Percentiles rank a stretch among this genome's conserved stretches.
These are phyloP conservation scores for Darevskia nairensis DNA, from an alignment of 2,797 vertebrate species.

Conservation along the genomic window DNA sequence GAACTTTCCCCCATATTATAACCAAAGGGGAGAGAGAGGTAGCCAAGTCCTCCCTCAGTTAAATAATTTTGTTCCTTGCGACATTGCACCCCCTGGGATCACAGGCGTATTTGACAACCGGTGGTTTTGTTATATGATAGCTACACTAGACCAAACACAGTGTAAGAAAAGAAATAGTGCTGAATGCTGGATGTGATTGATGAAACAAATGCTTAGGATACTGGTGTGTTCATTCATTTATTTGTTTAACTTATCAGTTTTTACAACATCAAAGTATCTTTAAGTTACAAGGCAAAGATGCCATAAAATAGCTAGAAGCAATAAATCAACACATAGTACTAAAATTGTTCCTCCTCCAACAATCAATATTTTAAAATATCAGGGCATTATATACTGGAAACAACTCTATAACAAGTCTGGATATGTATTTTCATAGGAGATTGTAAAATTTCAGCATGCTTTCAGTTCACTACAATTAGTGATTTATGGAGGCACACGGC, in stretches of 20 bases:
- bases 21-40: background rate
- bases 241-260: too few species aligned
- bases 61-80: background rate
- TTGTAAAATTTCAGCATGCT: constrained; percentile 48
- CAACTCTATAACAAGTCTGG: constrained; percentile 31
- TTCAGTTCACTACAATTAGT: constrained; percentile 54
- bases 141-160: background rate
- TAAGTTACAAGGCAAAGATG: too few species aligned
- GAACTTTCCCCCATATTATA: background rate
- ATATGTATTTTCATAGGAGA: constrained; percentile 57
- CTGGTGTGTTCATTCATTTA: background rate
- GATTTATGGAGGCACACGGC: constrained; percentile 67
- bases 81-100: background rate
- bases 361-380: constrained; percentile 47
- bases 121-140: background rate
- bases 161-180: background rate
- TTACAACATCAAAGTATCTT: too few species aligned
- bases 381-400: constrained; percentile 39
- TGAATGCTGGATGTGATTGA: constrained; percentile 51
- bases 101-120: background rate
- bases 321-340: too few species aligned
- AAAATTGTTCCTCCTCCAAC: too few species aligned
- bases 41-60: background rate
- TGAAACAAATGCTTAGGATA: constrained; percentile 28
- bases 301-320: too few species aligned